These are phyloP conservation scores for Eunapius fragilis DNA, from an alignment of 37 sponge, comb jelly and placozoan species.

Conservation along the genomic window DNA sequence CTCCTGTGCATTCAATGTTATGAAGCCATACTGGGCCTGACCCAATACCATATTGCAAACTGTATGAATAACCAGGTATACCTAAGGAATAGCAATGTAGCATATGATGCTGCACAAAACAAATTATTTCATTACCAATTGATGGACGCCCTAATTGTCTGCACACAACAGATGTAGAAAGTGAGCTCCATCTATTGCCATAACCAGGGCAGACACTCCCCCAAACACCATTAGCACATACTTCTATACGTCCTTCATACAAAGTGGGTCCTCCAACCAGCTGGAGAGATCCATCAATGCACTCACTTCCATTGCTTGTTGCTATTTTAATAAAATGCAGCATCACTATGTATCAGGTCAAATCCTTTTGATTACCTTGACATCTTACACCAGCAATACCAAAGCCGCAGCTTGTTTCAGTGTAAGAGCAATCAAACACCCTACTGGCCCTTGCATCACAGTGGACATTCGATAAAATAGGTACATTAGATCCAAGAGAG, in stretches of 20 bases:
- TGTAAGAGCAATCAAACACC: not conserved
- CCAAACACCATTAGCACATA: not conserved
- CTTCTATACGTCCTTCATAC: not conserved
- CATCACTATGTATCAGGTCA: not conserved
- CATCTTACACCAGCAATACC: not conserved
- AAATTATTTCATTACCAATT: not conserved
- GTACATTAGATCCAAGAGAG: not conserved
- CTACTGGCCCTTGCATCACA: not conserved
- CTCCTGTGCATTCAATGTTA: not conserved
- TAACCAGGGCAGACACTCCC: not conserved
- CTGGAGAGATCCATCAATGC: not conserved
- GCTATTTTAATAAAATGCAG: not conserved
- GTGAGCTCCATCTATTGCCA: not conserved
- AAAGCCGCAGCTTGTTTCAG: not conserved
- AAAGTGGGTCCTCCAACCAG: not conserved
- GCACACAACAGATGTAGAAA: not conserved
- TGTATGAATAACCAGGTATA: not conserved
- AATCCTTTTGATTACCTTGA: not conserved
- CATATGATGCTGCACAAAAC: not conserved
- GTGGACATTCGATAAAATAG: not conserved
- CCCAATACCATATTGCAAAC: not conserved
- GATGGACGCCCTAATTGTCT: not conserved
- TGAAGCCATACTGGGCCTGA: not conserved
- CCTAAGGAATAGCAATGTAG: not conserved
- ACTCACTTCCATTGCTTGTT: not conserved